Evolutionary conservation across 2,888 invertebrate genomes (phyloP).

Genomic region (Halictus quadricinctus): DNA sequence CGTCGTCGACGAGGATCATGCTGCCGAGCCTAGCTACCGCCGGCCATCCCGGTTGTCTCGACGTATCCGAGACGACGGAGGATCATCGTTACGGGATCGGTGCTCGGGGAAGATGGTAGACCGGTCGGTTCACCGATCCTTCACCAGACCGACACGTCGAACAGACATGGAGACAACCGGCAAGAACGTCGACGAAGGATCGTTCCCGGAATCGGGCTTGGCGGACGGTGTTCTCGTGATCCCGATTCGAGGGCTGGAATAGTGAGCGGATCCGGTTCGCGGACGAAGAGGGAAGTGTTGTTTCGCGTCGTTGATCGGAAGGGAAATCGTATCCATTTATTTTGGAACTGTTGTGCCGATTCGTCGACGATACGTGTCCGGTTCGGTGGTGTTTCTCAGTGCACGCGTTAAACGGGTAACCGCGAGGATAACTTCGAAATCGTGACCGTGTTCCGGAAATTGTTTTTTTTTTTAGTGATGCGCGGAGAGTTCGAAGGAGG

Average conservation of each 20-base stretch:
- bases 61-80: slow-evolving; percentile 18
- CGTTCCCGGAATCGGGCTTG: slow-evolving; percentile 33
- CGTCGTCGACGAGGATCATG: slow-evolving; percentile 43
- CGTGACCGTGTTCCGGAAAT: slow-evolving; percentile 18
- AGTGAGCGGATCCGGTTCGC: neutral
- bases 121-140: neutral
- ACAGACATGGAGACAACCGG: slow-evolving; percentile 33
- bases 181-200: slow-evolving; percentile 27
- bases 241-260: slow-evolving; percentile 13
- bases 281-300: neutral
- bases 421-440: slow-evolving; percentile 34
- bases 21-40: slow-evolving; percentile 14
- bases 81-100: slow-evolving; percentile 37
- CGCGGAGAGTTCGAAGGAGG: neutral
- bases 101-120: slow-evolving; percentile 30
- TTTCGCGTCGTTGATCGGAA: neutral
- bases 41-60: slow-evolving; percentile 20
- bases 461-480: neutral
- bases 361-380: slow-evolving; percentile 25
- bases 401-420: slow-evolving; percentile 35
- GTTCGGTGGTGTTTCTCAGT: slow-evolving; percentile 58
- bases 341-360: slow-evolving; percentile 28
- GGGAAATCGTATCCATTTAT: slow-evolving; percentile 4
- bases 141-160: neutral
- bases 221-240: slow-evolving; percentile 27